These are phyloP conservation scores for Cephus rjabovi DNA, from an alignment of 2,888 invertebrate genomes.

Conservation along the genomic window DNA sequence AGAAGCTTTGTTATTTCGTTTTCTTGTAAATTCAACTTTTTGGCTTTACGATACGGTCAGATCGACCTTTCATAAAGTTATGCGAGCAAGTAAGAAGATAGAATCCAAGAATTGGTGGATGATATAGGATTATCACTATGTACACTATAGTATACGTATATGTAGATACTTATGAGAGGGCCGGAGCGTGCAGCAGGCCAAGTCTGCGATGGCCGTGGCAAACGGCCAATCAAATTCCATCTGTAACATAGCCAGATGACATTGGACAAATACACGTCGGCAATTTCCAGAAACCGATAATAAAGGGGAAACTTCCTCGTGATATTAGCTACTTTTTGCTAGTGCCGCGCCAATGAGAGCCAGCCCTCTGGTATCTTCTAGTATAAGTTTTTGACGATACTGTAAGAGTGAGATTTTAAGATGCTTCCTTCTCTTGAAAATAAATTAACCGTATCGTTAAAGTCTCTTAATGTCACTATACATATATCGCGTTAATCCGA, in stretches of 20 bases:
- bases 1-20: neutral
- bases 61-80: neutral
- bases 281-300: constrained; percentile 17
- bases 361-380: neutral
- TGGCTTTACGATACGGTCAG: neutral
- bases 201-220: constrained; percentile 47
- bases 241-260: constrained; percentile 40
- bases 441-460: constrained; percentile 31
- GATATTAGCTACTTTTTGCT: constrained; percentile 9
- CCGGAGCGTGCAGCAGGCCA: constrained; percentile 18
- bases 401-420: neutral
- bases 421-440: neutral
- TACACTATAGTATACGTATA: neutral
- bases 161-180: neutral
- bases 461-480: constrained; percentile 33
- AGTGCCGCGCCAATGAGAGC: neutral
- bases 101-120: constrained; percentile 20
- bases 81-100: constrained; percentile 28
- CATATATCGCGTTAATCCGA: constrained; percentile 42
- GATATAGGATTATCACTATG: neutral
- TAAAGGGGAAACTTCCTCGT: neutral
- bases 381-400: neutral
- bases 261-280: constrained; percentile 36
- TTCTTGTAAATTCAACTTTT: neutral
- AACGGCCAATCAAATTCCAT: constrained; percentile 55